A percentile compares a stretch with the other conserved stretches of the same genome.
Conservation (phyloP, 2,797 vertebrate species). For the Pogoniulus pusillus region DNA sequence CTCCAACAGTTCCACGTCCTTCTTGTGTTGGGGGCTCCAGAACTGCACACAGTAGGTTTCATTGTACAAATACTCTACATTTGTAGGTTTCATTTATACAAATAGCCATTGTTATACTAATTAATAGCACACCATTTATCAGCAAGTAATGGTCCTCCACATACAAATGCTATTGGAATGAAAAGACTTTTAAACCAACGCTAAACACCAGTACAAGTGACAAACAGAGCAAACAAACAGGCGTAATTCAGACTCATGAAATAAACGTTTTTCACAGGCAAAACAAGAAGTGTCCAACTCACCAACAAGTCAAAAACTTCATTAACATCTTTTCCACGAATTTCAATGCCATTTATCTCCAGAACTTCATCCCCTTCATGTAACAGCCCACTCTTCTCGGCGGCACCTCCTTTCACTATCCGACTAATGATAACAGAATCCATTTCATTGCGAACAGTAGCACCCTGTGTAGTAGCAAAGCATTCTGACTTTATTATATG, state of each 20-base stretch:
- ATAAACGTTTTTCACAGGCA: not conserved
- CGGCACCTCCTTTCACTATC: constrained; percentile 92
- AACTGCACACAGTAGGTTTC: too few relatives aligned
- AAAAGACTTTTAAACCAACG: not conserved
- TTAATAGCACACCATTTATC: not conserved
- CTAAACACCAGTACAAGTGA: not conserved
- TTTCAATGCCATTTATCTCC: constrained; percentile 91
- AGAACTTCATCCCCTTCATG: constrained; percentile 95
- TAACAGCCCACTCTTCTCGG: constrained; percentile 90
- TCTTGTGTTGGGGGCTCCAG: too few relatives aligned
- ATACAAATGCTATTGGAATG: not conserved
- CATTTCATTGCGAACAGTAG: constrained; percentile 93
- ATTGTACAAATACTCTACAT: not conserved
- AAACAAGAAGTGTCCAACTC: constrained; percentile 49
- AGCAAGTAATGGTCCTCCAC: not conserved
- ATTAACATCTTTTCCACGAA: constrained; percentile 94
- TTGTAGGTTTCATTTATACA: not conserved
- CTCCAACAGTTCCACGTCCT: too few relatives aligned
- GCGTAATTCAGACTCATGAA: not conserved
- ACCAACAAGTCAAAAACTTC: constrained; percentile 95
- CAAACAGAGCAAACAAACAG: not conserved
- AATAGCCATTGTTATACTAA: not conserved
- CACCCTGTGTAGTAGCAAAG: constrained; percentile 80
- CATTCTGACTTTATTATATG: constrained; percentile 22
- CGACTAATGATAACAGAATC: constrained; percentile 95